Conservation (phyloP, 92 coral and sea anemone species). For the Heteractis magnifica region DNA sequence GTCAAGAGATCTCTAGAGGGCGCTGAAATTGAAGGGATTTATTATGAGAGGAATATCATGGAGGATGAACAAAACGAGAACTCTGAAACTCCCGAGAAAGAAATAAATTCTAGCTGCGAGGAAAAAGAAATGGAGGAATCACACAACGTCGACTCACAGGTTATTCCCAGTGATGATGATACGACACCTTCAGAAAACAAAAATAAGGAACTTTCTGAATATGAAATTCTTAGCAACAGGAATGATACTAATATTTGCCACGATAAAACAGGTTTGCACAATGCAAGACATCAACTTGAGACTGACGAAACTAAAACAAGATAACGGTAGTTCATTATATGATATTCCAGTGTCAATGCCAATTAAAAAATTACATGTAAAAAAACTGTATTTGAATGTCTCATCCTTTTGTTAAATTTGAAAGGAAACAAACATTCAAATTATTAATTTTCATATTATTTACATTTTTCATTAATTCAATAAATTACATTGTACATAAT, state of each 20-base stretch:
- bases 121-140: not conserved
- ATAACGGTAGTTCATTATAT: not conserved
- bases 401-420: not conserved
- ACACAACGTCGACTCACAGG: not conserved
- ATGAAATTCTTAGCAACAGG: not conserved
- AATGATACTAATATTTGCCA: not conserved
- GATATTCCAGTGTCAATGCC: not conserved
- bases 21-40: constrained; percentile 55
- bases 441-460: too few species aligned
- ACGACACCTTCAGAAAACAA: not conserved
- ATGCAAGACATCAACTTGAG: not conserved
- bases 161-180: not conserved
- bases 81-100: not conserved
- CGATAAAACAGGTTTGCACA: not conserved
- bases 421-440: too few species aligned
- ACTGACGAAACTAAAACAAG: not conserved
- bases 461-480: too few species aligned
- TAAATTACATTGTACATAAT: not conserved
- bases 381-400: not conserved
- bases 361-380: not conserved
- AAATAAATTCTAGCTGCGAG: not conserved
- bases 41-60: constrained; percentile 68
- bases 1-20: constrained; percentile 81
- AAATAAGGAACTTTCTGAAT: not conserved
- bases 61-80: constrained; percentile 30